A percentile compares a stretch with the other conserved stretches of the same genome.
These are phyloP conservation scores for Psilopsiagon aymara DNA, from an alignment of 2,113 vertebrate genomes.

Conservation along the genomic window DNA sequence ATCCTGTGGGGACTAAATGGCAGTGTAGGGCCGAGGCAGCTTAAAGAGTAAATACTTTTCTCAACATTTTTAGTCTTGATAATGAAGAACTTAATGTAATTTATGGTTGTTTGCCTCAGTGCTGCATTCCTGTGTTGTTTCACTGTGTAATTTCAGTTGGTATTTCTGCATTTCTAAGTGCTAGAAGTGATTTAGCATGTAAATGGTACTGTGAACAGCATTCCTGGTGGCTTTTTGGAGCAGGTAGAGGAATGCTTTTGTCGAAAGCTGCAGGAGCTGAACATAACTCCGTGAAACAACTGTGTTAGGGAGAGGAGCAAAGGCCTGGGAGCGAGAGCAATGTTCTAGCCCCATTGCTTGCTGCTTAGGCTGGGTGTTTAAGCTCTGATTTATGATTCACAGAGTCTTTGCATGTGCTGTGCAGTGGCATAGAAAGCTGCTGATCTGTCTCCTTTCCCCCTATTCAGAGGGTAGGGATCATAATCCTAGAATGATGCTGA, in stretches of 20 bases:
- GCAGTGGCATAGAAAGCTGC: background rate
- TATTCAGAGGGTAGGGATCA: background rate
- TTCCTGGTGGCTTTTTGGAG: background rate
- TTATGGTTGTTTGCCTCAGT: background rate
- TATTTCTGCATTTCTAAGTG: background rate
- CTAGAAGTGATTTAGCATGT: background rate
- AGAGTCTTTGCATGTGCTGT: background rate
- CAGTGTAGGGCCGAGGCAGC: background rate
- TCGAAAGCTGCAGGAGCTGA: background rate
- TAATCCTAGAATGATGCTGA: background rate
- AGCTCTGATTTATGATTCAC: background rate
- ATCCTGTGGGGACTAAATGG: background rate
- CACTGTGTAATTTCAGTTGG: background rate
- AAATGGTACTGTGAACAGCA: background rate
- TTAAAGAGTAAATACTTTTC: background rate
- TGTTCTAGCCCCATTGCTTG: background rate
- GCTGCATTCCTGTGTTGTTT: background rate
- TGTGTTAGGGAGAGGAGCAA: background rate
- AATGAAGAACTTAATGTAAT: background rate
- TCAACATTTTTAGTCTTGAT: background rate
- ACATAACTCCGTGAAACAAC: background rate
- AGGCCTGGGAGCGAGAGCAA: background rate
- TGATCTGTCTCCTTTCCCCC: background rate
- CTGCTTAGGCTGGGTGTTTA: background rate
- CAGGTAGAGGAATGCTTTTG: background rate